Percentiles rank a stretch among this genome's conserved stretches.
Conservation (phyloP, 2,888 invertebrate species). For the Nephrocerus scutellatus region DNA sequence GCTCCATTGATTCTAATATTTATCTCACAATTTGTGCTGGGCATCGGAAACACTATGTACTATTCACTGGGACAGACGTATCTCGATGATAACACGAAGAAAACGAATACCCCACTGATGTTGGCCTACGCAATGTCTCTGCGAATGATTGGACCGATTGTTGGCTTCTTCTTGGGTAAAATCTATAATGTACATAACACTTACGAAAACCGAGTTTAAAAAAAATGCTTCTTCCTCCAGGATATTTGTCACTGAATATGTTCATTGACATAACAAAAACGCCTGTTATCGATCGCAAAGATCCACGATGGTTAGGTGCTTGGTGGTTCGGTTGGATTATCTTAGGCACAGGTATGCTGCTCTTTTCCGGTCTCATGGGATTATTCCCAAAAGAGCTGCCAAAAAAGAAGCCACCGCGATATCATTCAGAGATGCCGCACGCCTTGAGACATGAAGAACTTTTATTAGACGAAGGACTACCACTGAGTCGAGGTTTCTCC, state of each 20-base stretch:
- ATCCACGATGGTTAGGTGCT: conserved; percentile 65
- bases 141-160: conserved; percentile 50
- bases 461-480: conserved; percentile 31
- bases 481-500: conserved; percentile 33
- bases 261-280: conserved; percentile 57
- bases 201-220: neutral
- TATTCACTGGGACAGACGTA: conserved; percentile 62
- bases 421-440: conserved; percentile 38
- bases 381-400: conserved; percentile 54
- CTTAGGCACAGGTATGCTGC: conserved; percentile 50
- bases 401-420: conserved; percentile 26
- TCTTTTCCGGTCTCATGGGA: conserved; percentile 57
- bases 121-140: conserved; percentile 47
- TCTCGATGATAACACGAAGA: conserved; percentile 62
- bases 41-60: conserved; percentile 60
- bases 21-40: conserved; percentile 61
- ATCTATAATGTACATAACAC: too few species aligned
- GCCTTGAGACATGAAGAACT: conserved; percentile 36
- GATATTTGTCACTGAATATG: conserved; percentile 48
- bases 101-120: conserved; percentile 57
- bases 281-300: conserved; percentile 54
- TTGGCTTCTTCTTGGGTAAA: conserved; percentile 54
- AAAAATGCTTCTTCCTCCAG: conserved; percentile 20
- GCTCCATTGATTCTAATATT: conserved; percentile 57
- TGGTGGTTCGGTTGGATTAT: conserved; percentile 69